Conservation (phyloP, 23 tunicate genomes). For the Styela plicata region DNA sequence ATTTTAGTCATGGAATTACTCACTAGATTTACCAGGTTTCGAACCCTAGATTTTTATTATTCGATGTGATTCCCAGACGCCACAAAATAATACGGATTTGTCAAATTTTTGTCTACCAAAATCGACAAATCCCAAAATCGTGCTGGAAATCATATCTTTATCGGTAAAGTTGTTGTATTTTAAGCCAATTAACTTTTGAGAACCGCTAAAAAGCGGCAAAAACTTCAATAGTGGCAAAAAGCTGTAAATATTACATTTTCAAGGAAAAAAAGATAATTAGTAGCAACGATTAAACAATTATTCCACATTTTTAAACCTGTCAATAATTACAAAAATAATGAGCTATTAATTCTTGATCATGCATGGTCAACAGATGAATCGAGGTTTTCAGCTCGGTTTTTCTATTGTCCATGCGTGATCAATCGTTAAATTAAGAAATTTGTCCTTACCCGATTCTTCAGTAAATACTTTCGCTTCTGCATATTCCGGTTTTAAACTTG, state of each 20-base stretch:
- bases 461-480: slow-evolving; percentile 28
- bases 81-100: too few relatives aligned
- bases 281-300: not conserved
- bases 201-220: not conserved
- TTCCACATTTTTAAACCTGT: not conserved
- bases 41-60: too few relatives aligned
- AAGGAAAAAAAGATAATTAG: not conserved
- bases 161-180: not conserved
- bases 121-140: too few relatives aligned
- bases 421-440: not conserved
- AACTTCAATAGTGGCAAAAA: not conserved
- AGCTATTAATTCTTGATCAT: not conserved
- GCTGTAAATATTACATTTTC: not conserved
- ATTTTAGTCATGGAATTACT: too few relatives aligned
- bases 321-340: not conserved
- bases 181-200: not conserved
- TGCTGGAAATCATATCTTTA: too few relatives aligned
- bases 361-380: not conserved
- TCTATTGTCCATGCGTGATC: not conserved
- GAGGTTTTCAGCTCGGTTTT: not conserved
- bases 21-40: too few relatives aligned
- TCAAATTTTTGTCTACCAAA: too few relatives aligned
- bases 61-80: too few relatives aligned
- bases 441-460: slow-evolving; percentile 37
- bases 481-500: slow-evolving; percentile 12